Base-by-base conservation (phyloP, 2,797 vertebrate species). In the Oceanodroma leucorhoa region DNA sequence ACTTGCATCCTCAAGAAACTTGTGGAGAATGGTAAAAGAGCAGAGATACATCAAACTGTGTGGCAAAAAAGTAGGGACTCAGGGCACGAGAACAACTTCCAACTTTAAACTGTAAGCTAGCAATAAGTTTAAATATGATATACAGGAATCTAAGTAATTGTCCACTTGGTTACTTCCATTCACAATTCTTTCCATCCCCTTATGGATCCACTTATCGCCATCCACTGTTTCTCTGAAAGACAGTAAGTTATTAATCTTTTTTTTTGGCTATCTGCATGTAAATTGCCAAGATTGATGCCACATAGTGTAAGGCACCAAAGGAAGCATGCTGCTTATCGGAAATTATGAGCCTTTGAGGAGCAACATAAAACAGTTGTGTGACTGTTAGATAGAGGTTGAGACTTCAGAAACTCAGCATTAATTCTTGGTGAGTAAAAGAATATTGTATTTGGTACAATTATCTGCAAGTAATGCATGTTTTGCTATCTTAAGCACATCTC, bases 161-260 rank as follows among this genome's bases (percentile, higher is more conserved):
- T 10, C 11, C 27, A 41, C 17, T 62, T 43, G 13, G 38, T 38
- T 61, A 18, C 5, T 67, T 91, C 21, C 2, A n/a, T 58, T 50
- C 11, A 50, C 8, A 41, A 3, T 36, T 82, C 6, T 64, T 71
- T 83, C 51, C 20, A 53, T 72, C 23, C 26, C 48, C 5, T n/a
- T n/a, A n/a, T n/a, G n/a, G n/a, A 48, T 21, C 1, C 3, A 3
- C 41, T 53, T 67, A 58, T 45, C 3, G 4, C 9, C 20, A 64
- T 38, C 4, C 21, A 38, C 14, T 75, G 15, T 55, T 81, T 14
- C 38, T 67, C n/a, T 92, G 57, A 78, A 81, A 75, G 24, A 43
- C 5, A 11, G 5, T 10, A n/a, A 14, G 5, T 30, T 77, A 38
- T n/a, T 64, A 3, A 29, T n/a, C 8, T 23, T 6, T 0, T 20